phyloP scores from a whole-genome alignment of 2,113 vertebrate species.

The Cavia aperea region DNA sequence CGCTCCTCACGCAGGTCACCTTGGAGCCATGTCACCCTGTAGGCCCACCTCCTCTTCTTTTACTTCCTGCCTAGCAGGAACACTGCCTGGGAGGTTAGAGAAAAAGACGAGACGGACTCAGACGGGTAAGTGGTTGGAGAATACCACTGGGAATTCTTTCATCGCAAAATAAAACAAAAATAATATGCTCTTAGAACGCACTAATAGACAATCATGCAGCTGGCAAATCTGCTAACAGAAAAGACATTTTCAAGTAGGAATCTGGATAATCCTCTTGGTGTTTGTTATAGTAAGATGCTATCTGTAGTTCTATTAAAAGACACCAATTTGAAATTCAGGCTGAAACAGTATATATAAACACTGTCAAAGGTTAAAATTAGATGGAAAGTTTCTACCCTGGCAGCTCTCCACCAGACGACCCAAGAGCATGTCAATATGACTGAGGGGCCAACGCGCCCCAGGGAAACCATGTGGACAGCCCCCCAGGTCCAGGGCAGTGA shows the following conservation, averaged over 20 bases:
- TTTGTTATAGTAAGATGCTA: conserved; percentile 41
- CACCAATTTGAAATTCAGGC: conserved; percentile 12
- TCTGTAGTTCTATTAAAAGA: conserved; percentile 43
- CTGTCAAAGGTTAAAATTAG: background rate
- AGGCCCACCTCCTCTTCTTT: background rate
- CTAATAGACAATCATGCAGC: conserved; percentile 5
- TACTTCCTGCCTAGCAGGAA: conserved; percentile 28
- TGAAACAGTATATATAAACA: conserved; percentile 29
- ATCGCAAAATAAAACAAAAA: conserved; percentile 48
- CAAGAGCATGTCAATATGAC: background rate
- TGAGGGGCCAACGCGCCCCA: background rate
- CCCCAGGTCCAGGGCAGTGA: background rate
- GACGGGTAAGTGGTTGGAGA: background rate
- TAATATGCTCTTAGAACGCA: background rate
- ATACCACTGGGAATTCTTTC: conserved; percentile 29
- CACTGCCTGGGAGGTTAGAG: background rate
- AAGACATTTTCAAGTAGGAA: conserved; percentile 41
- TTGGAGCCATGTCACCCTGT: background rate
- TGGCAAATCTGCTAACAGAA: background rate
- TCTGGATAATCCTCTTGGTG: conserved; percentile 24
- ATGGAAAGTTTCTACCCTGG: background rate
- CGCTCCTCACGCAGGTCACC: background rate
- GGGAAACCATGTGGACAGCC: background rate
- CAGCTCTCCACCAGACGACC: background rate
- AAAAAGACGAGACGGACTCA: background rate